Base-by-base conservation (phyloP, 1,140 invertebrate species). In the Papilio helenus region DNA sequence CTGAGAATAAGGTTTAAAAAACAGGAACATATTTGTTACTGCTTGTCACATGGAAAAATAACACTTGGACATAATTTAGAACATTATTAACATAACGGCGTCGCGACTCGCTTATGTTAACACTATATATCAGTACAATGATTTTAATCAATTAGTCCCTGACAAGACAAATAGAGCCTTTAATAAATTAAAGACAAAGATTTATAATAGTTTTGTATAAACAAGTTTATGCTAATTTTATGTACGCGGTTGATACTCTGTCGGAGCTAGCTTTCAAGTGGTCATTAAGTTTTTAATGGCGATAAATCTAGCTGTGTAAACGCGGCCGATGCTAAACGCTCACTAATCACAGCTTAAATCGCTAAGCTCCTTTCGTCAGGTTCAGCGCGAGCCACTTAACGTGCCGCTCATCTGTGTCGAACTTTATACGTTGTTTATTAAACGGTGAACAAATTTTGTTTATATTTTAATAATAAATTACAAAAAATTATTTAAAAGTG, bases 171-270 rank as follows among this genome's bases (percentile, higher is more conserved):
- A 86, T 85, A 82, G 71, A 83, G 83, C 34, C 83, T 85, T 87
- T 84, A 85, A 91, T 90, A 89, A 92, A 91, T 90, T 89, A 87
- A 89, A 88, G 86, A 86, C 76, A 77, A 77, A 61, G 76, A 91
- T 91, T 90, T 92, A 91, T 90, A 84, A 83, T 82, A 39, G 29
- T 77, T 44, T 87, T 86, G 80, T 88, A 91, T 91, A 88, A 85
- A 88, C 84, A 87, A 84, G 86, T 90, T 91, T 90, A 91, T 91
- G 91, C 83, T 90, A 90, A 92, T 92, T 90, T 91, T 90, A 91
- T 92, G 87, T 89, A 87, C 84, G 83, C 81, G 74, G 81, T 82
- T 86, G 83, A 87, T 86, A 87, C 86, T 88, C 83, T 79, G 83
- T 76, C 80, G 85, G 79, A 81, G 81, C 84, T 80, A 84, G 81